Conservation (phyloP, 2,113 vertebrate species). For the Sigmodon hispidus region DNA sequence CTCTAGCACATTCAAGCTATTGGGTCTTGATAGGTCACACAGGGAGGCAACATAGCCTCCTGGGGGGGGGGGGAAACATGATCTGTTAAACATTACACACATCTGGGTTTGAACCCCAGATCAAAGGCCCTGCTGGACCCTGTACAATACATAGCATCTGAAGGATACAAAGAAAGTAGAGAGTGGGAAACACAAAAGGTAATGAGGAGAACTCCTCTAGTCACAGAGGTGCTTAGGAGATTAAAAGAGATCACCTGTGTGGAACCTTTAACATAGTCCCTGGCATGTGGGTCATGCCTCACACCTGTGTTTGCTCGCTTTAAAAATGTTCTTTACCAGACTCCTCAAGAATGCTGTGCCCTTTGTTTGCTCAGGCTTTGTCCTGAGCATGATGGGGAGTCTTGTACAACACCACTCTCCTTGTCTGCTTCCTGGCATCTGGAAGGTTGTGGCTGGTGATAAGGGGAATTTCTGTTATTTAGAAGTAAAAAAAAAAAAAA, state of each 20-base stretch:
- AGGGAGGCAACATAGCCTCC: neutral
- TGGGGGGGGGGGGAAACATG: neutral
- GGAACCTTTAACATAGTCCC: neutral
- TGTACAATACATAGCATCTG: neutral
- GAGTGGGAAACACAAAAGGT: neutral
- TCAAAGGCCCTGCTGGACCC: neutral
- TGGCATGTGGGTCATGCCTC: no score
- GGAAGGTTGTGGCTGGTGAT: neutral
- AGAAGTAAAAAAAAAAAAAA: neutral
- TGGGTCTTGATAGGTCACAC: neutral
- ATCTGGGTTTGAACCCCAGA: neutral
- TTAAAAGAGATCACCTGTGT: neutral
- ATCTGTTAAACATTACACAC: neutral
- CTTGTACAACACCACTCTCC: neutral
- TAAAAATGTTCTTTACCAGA: constrained; percentile 38
- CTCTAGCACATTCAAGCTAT: neutral
- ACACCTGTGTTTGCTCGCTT: neutral
- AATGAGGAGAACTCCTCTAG: neutral
- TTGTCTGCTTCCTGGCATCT: constrained; percentile 23
- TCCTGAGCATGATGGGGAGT: constrained; percentile 66
- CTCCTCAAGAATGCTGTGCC: neutral
- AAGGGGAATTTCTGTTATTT: neutral
- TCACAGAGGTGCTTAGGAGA: neutral
- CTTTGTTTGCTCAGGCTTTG: constrained; percentile 80
- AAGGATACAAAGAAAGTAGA: neutral